Base-by-base conservation (phyloP, 2,888 invertebrate genomes). In the Nasonovia ribisnigri region DNA sequence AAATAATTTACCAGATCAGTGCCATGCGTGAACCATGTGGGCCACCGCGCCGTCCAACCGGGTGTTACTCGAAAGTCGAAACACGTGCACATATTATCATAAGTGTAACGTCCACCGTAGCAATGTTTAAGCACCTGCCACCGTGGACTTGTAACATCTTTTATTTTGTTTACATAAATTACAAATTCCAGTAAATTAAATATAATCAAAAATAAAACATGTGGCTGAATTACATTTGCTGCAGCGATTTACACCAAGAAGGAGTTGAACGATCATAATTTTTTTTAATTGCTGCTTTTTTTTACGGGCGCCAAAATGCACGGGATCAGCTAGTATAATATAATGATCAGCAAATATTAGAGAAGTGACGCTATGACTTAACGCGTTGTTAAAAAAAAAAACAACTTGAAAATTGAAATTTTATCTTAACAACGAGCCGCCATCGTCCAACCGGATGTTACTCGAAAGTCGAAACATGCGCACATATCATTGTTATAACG, bases 91-190 rank as follows among this genome's bases (percentile, higher is more conserved):
- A 90, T 46, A 67, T 67, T n/a, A 20, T 90, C 42, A 54, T 5
- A 5, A 84, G 29, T 54, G 5, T 54, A 54, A 54, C 54, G 51
- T 42, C 42, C 29, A 11, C 11, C 42, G 6, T 43, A 42, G 29
- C 6, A 84, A 43, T 26, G 51, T 42, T 90, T 91, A 91, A 84
- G 42, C 2, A 16, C 77, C 16, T 51, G 86, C 20, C 26, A 16
- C 20, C 16, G 42, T 57, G 16, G 0, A 84, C 86, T 91, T 57
- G 91, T 60, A 91, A 57, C 46, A 26, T 36, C 48, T 91, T 57
- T 91, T 86, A 46, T 36, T 84, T 46, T 20, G 36, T 92, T 92
- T 86, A 91, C 57, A 36, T 87, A 36, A 42, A 54, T 88, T 88
- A 54, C 4, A 42, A 26, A 42, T 90, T 67, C 10, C 20, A 46